A percentile compares a stretch with the other conserved stretches of the same genome.
phyloP scores from a whole-genome alignment of 2,888 invertebrate species.

The Erebia epiphron region DNA sequence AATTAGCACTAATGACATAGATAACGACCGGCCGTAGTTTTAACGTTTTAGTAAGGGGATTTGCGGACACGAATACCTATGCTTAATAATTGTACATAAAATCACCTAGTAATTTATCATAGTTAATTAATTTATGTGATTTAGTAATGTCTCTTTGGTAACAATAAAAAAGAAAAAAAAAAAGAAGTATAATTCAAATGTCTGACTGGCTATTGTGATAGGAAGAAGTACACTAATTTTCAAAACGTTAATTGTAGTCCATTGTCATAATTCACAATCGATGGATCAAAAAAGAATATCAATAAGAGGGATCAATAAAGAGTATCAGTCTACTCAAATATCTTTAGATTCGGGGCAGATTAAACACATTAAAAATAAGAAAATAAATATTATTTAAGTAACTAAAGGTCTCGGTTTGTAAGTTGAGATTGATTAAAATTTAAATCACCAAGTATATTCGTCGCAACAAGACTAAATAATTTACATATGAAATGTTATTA shows the following conservation, averaged over 20 bases:
- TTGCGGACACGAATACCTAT: conserved; percentile 24
- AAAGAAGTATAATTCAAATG: background rate
- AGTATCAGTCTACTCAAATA: background rate
- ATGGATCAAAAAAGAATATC: background rate
- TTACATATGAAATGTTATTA: conserved; percentile 4
- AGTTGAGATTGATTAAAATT: background rate
- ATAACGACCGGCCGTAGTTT: conserved; percentile 37
- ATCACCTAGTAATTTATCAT: conserved; percentile 2
- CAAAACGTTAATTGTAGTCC: too few species aligned
- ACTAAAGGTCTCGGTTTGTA: too few species aligned
- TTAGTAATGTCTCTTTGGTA: too few species aligned
- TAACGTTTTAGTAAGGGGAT: conserved; percentile 17
- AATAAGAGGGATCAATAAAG: background rate
- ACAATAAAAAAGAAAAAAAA: too few species aligned
- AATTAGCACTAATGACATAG: conserved; percentile 36
- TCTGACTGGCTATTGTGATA: too few species aligned
- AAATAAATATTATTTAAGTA: background rate
- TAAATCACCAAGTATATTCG: background rate
- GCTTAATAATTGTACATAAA: conserved; percentile 12
- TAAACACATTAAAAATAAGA: background rate
- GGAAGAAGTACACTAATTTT: too few species aligned
- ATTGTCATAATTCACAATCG: background rate
- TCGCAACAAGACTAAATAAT: background rate
- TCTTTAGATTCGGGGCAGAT: background rate
- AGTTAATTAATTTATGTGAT: conserved; percentile 2